Percentiles rank a stretch among this genome's conserved stretches.
phyloP scores from a whole-genome alignment of 30 jellyfish, hydroid and myxozoan genomes.

The Hydractinia symbiolongicarpus region DNA sequence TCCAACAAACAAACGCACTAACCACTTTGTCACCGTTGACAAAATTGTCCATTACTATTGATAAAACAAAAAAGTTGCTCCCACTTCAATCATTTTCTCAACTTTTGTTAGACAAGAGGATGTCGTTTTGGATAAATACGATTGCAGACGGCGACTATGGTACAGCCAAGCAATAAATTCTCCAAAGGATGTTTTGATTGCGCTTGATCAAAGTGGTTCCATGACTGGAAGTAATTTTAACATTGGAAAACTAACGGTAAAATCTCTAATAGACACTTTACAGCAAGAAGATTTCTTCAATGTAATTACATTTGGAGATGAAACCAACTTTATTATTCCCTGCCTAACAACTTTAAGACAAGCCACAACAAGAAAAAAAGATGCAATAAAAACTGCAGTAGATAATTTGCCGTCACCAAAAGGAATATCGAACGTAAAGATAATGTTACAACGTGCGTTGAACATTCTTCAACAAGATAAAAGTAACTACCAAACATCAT shows the following conservation, averaged over 20 bases:
- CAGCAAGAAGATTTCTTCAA: constrained; percentile 80
- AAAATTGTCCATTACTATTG: too few species aligned
- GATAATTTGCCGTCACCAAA: neutral
- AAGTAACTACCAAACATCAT: neutral
- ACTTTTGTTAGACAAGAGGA: neutral
- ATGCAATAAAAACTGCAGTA: neutral
- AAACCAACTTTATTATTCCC: neutral
- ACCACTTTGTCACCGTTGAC: too few species aligned
- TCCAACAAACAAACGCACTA: too few species aligned
- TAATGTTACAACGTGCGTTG: neutral
- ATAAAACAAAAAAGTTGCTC: too few species aligned
- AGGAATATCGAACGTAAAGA: neutral
- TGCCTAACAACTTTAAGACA: neutral
- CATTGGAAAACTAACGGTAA: constrained; percentile 56
- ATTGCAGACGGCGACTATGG: constrained; percentile 41
- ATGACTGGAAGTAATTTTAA: constrained; percentile 73
- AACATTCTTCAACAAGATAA: neutral
- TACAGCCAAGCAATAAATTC: constrained; percentile 52
- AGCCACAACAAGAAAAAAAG: constrained; percentile 7
- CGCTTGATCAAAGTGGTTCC: constrained; percentile 62
- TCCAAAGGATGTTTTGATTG: constrained; percentile 65
- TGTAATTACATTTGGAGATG: constrained; percentile 28
- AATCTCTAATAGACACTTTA: constrained; percentile 55
- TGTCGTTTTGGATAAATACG: constrained; percentile 19
- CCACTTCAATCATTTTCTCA: too few species aligned